Evolutionary conservation across 2,797 vertebrate genomes (phyloP), one percentile per base, ranked within the genome.

Genomic region (Erpetoichthys calabaricus): DNA sequence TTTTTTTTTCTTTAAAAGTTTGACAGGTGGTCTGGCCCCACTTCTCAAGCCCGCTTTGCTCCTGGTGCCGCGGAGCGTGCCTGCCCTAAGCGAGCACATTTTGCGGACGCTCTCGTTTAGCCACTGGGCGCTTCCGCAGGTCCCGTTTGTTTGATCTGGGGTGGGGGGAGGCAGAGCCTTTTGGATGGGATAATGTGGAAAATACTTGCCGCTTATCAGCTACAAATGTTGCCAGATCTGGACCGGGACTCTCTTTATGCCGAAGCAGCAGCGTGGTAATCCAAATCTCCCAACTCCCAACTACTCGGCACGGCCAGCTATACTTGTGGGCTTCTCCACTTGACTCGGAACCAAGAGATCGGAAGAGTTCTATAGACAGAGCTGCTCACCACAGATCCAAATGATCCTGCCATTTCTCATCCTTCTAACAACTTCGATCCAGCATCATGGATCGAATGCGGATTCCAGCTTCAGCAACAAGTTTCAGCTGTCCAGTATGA

Each of bases 131-230:
- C 75, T 80, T 76, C 74, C 73, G 72, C 59, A 69, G 60, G 70
- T 74, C 70, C 67, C 71, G 71, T 66, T 72, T 72, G 70, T 75
- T 76, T 75, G 66, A 75, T 73, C 68, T 47, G 4, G 55, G 61
- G 67, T n/a, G n/a, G n/a, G 74, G 73, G 69, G 78, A 74, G 83
- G 79, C 75, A 66, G 68, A 69, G 74, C 57, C 52, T 66, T 67
- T 76, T 83, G 81, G 75, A 88, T 82, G 83, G 88, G 91, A 94
- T 85, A 88, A 94, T 96, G 92, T 82, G 89, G 92, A 86, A 88
- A 87, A 82, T 80, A 86, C 82, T 80, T 77, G 78, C 80, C 79
- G 74, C 73, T 64, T 82, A 81, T 79, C 74, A 69, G 80, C 81
- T 77, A 73, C 83, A 80, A 79, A 85, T 85, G 85, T 79, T 81